Evolutionary conservation across 2,797 vertebrate genomes (phyloP), one percentile per base, ranked within the genome.

Genomic region (Hozukius guyotensis): DNA sequence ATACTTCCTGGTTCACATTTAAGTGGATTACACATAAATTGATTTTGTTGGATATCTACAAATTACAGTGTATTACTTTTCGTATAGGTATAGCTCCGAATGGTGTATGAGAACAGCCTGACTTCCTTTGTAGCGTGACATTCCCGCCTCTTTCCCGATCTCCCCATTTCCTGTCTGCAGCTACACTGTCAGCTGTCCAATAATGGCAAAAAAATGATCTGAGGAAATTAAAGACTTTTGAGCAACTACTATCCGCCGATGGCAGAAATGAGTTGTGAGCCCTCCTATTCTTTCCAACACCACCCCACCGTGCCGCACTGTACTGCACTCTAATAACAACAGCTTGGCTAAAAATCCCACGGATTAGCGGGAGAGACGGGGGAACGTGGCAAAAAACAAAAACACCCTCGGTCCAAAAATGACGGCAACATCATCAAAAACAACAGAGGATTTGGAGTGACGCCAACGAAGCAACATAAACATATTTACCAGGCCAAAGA

Each of bases 401-500:
- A 93, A 88, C 72, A 84, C 52, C 75, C 79, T 66, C 22, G 22
- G 71, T 64, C 62, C 78, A 70, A 75, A 89, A 90, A 84, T 86
- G 83, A 88, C 77, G 63, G 68, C 81, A 80, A 66, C 46, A 62
- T 76, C 61, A 55, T 80, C 72, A 85, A 77, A 89, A 90, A 88
- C 80, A 86, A 86, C 75, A 62, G 62, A 61, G 65, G 38, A 59
- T 38, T 68, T 84, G 79, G 83, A 65, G 22, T 18, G 72, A 67
- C 18, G 85, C 88, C 82, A 75, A 70, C 67, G 76, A 74, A 81
- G 81, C 49, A 86, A 86, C 80, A 82, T 89, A 93, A 92, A 92
- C 89, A 93, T 89, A 93, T 94, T 94, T 91, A 89, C 84, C 82
- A 85, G 79, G 78, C 73, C 82, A 82, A 91, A 93, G 91, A 87